Evolutionary conservation across 2,888 invertebrate genomes (phyloP).

Genomic region (Rhopalosiphum nymphaeae): DNA sequence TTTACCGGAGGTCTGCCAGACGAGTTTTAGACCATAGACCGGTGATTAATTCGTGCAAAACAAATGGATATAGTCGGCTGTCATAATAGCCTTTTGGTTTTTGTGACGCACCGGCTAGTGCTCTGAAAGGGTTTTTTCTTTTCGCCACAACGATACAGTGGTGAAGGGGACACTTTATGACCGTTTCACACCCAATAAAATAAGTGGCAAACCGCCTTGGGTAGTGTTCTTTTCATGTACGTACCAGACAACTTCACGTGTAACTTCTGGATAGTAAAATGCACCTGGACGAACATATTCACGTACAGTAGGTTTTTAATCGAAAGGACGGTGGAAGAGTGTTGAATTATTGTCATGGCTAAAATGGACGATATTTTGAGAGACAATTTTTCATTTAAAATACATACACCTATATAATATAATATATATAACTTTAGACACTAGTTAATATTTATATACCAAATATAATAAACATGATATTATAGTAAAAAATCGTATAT

Average conservation of each 20-base stretch:
- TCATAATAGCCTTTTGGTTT: slow-evolving; percentile 28
- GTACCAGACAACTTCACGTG: slow-evolving; percentile 1
- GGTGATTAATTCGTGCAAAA: background rate
- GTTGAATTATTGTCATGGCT: slow-evolving; percentile 24
- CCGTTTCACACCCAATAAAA: slow-evolving; percentile 46
- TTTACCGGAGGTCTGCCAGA: background rate
- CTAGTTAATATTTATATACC: no score
- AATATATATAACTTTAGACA: background rate
- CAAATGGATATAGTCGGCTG: slow-evolving; percentile 22
- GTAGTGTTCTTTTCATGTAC: background rate
- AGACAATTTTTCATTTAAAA: slow-evolving; percentile 2
- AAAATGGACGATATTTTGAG: background rate
- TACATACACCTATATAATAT: background rate
- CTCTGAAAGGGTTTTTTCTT: background rate
- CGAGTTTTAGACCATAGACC: background rate
- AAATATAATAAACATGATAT: background rate
- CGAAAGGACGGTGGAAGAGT: no score
- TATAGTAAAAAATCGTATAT: background rate
- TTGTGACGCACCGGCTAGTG: background rate
- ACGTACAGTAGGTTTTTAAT: background rate
- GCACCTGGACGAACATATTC: slow-evolving; percentile 46
- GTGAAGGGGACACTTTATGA: slow-evolving; percentile 38
- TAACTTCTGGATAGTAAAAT: slow-evolving; percentile 33
- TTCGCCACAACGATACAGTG: background rate
- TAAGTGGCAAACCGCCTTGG: background rate